Evolutionary conservation across 2,797 vertebrate species (phyloP).

Genomic region (Simalia tracyae): DNA sequence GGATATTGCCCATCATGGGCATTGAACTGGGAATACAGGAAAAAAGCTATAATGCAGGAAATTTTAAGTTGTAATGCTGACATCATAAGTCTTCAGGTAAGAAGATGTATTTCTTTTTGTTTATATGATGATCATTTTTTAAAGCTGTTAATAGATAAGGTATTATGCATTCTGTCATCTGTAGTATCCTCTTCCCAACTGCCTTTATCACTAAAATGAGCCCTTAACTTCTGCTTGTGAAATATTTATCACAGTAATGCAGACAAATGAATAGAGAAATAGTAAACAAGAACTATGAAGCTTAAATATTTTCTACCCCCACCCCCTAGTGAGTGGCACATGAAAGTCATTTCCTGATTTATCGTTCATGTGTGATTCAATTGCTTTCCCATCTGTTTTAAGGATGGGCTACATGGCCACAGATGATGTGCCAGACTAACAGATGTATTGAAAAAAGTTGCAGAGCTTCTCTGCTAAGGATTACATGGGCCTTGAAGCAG

Average conservation of each 20-base stretch:
- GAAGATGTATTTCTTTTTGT: slow-evolving; percentile 37
- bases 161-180: slow-evolving; percentile 52
- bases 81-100: slow-evolving; percentile 97
- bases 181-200: slow-evolving; percentile 46
- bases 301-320: background rate
- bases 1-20: slow-evolving; percentile 98
- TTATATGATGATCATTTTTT: slow-evolving; percentile 5
- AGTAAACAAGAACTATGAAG: slow-evolving; percentile 15
- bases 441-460: slow-evolving; percentile 20
- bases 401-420: slow-evolving; percentile 8
- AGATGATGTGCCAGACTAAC: slow-evolving; percentile 12
- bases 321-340: background rate
- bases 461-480: slow-evolving; percentile 10
- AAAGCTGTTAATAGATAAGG: slow-evolving; percentile 12
- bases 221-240: slow-evolving; percentile 59
- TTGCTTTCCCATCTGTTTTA: slow-evolving; percentile 19
- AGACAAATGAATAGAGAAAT: slow-evolving; percentile 47
- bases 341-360: slow-evolving; percentile 20
- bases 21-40: slow-evolving; percentile 97
- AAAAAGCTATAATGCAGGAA: slow-evolving; percentile 99
- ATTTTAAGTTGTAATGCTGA: slow-evolving; percentile 93
- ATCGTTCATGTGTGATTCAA: background rate
- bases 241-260: slow-evolving; percentile 34
- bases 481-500: slow-evolving; percentile 24
- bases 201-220: slow-evolving; percentile 37